Base-by-base conservation (phyloP, 53 echinoderm and acorn worm species). In the Temnopleurus reevesii region DNA sequence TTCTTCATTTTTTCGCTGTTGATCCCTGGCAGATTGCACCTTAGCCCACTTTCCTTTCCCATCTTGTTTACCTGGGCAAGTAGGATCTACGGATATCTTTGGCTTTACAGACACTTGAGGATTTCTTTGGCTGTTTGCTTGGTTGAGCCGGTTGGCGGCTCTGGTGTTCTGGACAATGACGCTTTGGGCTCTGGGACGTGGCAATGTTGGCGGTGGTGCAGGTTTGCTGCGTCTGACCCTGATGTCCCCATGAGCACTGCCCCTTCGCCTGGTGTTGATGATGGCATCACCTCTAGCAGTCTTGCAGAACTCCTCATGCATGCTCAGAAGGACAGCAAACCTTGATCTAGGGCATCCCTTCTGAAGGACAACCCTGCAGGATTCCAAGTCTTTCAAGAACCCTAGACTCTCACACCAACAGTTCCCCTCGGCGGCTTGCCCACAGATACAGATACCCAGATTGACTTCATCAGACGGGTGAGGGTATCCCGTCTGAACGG, bases 361-460 rank as follows among this genome's bases (percentile, higher is more conserved):
- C 76, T 87, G 76, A 19, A 87, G 30, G n/a, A 87, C 88, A 64
- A 66, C 46, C 71, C 64, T 87, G 53, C 65, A 65, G 3, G 47
- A 64, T 71, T 87, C 88, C 61, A n/a, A 44, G 27, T 86, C 86
- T 17, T 59, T 84, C 84, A 84, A 19, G 45, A 64, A 28, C 28
- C 88, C 88, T 4, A 87, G 71, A 23, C 65, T 87, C 88, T 87
- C 88, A 65, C 88, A 87, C 66, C 65, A 87, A 46, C 88, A 87
- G 88, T 49, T 87, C 2, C 86, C 86, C 46, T 87, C 88, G 4
- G 17, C 88, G 27, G 88, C 88, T 51, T 65, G 46, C 31, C 88
- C 88, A 71, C 88, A 87, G 13, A 66, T 53, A 49, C 88, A 87
- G 33, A 87, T 66, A 4, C 35, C 33, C 65, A 65, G 34, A 71